Conservation (phyloP, 2,888 invertebrate species). For the Zelleria hepariella region DNA sequence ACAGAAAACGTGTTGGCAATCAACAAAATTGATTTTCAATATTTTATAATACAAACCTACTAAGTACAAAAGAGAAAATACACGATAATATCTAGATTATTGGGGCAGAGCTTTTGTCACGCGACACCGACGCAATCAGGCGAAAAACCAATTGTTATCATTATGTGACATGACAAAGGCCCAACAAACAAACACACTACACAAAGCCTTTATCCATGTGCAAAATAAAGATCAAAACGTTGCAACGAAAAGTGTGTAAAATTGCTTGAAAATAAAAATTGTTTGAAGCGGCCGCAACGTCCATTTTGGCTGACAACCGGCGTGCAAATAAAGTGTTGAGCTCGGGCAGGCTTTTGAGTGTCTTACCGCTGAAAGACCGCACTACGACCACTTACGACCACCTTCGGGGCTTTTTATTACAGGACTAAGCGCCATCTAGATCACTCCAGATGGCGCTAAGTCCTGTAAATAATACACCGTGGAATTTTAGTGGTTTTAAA, state of each 20-base stretch:
- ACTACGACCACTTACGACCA: neutral
- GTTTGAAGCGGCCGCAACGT: slow-evolving; percentile 4
- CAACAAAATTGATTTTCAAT: slow-evolving; percentile 19
- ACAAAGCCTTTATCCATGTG: slow-evolving; percentile 53
- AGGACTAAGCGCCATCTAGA: too few species aligned
- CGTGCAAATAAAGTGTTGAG: slow-evolving; percentile 27
- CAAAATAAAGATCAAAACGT: slow-evolving; percentile 47
- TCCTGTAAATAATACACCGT: too few species aligned
- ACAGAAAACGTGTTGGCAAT: slow-evolving; percentile 10
- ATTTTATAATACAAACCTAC: slow-evolving; percentile 30
- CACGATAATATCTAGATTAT: slow-evolving; percentile 14
- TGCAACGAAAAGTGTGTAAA: slow-evolving; percentile 42
- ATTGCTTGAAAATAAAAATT: neutral
- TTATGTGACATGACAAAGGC: slow-evolving; percentile 32
- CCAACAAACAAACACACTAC: slow-evolving; percentile 22
- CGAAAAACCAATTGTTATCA: slow-evolving; percentile 19
- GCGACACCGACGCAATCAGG: slow-evolving; percentile 16
- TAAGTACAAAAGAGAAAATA: slow-evolving; percentile 14
- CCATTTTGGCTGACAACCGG: slow-evolving; percentile 23
- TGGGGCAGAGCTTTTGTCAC: slow-evolving; percentile 39
- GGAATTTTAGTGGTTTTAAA: too few species aligned
- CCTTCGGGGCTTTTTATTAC: too few species aligned
- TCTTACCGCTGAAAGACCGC: neutral
- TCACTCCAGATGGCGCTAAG: too few species aligned
- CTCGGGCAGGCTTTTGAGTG: neutral